These are phyloP conservation scores for Peromyscus eremicus DNA, from an alignment of 2,797 vertebrate genomes.

Conservation along the genomic window DNA sequence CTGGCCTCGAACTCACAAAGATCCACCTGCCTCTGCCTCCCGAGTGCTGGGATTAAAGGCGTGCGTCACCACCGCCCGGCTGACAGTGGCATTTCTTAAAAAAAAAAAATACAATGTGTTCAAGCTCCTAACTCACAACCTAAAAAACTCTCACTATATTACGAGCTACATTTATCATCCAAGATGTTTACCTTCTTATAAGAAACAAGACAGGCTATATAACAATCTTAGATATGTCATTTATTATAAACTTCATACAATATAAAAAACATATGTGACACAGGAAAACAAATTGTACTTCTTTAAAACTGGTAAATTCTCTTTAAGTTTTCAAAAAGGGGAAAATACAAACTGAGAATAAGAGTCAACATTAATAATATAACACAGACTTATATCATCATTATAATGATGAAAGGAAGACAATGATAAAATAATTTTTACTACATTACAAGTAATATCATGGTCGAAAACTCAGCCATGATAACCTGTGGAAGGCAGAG, in stretches of 20 bases:
- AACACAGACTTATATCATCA: neutral
- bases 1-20: no score
- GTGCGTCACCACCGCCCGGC: no score
- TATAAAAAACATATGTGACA: neutral
- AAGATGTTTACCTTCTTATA: neutral
- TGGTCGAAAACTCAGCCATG: neutral
- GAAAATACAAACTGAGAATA: neutral
- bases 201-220: neutral
- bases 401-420: neutral
- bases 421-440: neutral
- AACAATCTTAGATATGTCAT: rapidly evolving
- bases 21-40: no score
- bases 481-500: neutral
- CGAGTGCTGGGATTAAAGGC: no score
- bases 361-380: neutral
- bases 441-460: neutral
- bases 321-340: neutral
- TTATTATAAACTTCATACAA: neutral
- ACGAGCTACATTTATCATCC: neutral
- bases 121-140: neutral
- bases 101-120: neutral
- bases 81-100: neutral
- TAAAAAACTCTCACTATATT: neutral
- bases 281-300: neutral
- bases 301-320: neutral